Conservation (phyloP, 2,888 invertebrate genomes). For the Chydorus sphaericus region DNA sequence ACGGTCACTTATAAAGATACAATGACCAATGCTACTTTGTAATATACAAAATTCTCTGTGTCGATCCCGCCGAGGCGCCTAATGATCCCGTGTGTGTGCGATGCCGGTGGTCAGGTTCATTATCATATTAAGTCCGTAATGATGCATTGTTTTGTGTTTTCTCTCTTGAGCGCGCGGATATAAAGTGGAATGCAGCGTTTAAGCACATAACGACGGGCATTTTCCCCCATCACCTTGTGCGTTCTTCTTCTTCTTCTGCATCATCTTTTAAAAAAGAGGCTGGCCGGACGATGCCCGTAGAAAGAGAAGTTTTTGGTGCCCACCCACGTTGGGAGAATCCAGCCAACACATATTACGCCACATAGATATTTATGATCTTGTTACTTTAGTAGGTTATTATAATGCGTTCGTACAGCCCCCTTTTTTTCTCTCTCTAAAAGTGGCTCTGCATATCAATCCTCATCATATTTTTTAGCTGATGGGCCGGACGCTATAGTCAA, state of each 20-base stretch:
- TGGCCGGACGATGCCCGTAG: background rate
- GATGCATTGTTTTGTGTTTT: background rate
- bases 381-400: constrained; percentile 1
- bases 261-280: background rate
- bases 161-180: background rate
- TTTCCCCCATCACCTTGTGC: background rate
- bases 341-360: background rate
- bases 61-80: no score
- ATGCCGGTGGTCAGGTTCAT: constrained; percentile 7
- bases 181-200: background rate
- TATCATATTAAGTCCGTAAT: constrained; percentile 4
- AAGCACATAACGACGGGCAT: no score
- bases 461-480: no score
- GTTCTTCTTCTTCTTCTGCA: background rate
- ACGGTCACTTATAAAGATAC: no score
- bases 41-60: no score
- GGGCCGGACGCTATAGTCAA: no score
- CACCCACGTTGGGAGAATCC: background rate
- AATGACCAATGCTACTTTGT: no score
- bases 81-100: no score
- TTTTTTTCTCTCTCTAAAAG: background rate
- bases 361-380: constrained; percentile 7
- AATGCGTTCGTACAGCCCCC: constrained; percentile 2
- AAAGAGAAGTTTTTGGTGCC: background rate
- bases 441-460: background rate